Base-by-base conservation (phyloP, 2,113 vertebrate species). In the Ophthalmolycus amberensis region DNA sequence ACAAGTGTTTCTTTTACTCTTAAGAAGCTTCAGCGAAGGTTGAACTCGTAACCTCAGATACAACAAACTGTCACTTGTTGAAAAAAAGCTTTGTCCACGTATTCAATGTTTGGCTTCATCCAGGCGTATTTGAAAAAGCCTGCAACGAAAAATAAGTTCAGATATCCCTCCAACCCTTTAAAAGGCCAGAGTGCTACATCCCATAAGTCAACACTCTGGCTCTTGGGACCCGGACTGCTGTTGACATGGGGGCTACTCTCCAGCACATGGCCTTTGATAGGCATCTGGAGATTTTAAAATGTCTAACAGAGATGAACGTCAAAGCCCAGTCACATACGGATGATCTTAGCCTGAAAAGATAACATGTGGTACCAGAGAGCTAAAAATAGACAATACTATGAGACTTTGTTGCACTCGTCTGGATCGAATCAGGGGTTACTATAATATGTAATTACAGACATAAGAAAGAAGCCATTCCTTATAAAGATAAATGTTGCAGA, bases 241-340 rank as follows among this genome's bases (percentile, higher is more conserved):
- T 79, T 90, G 85, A 91, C 89, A 85, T 80, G 70, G 85, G 77
- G 85, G 67, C 75, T 71, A 8, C 73, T 87, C 84, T 89, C 69
- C 75, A 87, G 79, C 75, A 75, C 72, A 84, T 89, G 92, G 91
- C 90, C 90, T 91, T 87, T 85, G 84, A 91, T 77, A 90, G 83
- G 85, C 88, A 94, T 92, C 83, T 89, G 84, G 88, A 90, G 86
- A 77, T 82, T 90, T 90, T 79, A 50, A 82, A 90, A 88, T 75
- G 74, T 88, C 85, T 71, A 74, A 60, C 67, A 81, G 74, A 90
- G 66, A 85, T 56, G 34, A 75, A 82, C 14, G 44, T 66, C 77
- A 88, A 58, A 86, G 75, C 38, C 46, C 50, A 58, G 73, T 77
- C 71, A 68, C 70, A 88, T 25, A 68, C 46, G 59, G 63, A 79